Conservation (phyloP, 1,140 invertebrate species). For the Habropoda laboriosa region DNA sequence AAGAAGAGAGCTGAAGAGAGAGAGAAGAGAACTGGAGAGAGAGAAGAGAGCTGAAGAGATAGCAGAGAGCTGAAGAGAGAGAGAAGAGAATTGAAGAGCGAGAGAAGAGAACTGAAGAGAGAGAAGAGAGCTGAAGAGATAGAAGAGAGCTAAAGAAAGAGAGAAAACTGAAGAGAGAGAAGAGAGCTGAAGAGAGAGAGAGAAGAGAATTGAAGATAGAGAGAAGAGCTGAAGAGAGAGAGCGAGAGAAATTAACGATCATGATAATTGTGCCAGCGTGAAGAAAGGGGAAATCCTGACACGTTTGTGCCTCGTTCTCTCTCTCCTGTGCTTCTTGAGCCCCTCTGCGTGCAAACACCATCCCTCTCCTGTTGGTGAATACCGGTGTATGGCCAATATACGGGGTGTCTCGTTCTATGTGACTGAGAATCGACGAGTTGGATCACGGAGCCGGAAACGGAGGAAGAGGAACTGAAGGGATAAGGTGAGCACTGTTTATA, state of each 20-base stretch:
- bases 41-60: too few species aligned
- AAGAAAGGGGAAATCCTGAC: conserved; percentile 50
- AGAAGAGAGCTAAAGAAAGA: too few species aligned
- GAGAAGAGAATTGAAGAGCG: too few species aligned
- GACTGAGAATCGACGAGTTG: neutral
- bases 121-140: too few species aligned
- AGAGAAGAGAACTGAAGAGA: too few species aligned
- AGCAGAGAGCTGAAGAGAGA: too few species aligned
- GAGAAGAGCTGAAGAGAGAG: too few species aligned
- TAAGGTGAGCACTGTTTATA: neutral
- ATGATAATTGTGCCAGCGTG: conserved; percentile 57
- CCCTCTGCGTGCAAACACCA: conserved; percentile 35
- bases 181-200: neutral
- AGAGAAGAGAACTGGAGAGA: too few species aligned
- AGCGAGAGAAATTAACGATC: conserved; percentile 53
- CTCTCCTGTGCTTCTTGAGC: neutral
- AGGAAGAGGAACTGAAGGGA: neutral
- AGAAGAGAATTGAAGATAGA: neutral
- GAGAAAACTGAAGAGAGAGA: too few species aligned
- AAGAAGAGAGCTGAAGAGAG: too few species aligned
- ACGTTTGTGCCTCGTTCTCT: conserved; percentile 1
- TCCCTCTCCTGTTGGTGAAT: conserved; percentile 9
- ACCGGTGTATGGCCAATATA: conserved; percentile 15
- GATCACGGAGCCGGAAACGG: neutral
- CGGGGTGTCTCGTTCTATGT: neutral